Evolutionary conservation across 2,797 vertebrate species (phyloP).

Genomic region (Tragopan temminckii): DNA sequence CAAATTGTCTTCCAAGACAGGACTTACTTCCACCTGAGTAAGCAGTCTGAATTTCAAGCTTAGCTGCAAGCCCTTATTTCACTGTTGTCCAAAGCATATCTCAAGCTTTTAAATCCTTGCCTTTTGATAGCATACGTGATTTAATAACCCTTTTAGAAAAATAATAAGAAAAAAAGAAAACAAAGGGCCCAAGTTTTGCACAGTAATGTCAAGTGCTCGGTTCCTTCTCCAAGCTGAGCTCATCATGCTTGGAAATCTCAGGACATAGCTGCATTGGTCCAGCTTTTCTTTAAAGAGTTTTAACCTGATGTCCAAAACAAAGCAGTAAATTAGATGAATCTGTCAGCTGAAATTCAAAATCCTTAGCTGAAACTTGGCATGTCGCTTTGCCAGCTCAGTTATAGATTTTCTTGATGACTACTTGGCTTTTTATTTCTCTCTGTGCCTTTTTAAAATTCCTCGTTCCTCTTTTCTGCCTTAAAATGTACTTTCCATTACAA

Average conservation of each 20-base stretch:
- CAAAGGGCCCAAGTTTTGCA: not conserved
- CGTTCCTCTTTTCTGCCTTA: not conserved
- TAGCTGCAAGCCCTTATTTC: not conserved
- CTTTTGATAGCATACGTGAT: not conserved
- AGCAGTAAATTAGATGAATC: constrained; percentile 72
- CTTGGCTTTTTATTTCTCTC: constrained; percentile 13
- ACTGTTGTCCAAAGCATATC: not conserved
- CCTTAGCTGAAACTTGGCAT: constrained; percentile 62
- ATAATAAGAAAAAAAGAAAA: not conserved
- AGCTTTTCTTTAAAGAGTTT: constrained; percentile 51
- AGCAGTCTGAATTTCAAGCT: not conserved
- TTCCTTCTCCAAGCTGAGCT: constrained; percentile 47
- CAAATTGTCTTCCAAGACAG: not conserved
- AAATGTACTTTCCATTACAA: constrained; percentile 48
- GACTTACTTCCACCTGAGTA: not conserved
- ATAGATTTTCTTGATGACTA: constrained; percentile 13
- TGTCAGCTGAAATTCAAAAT: constrained; percentile 68
- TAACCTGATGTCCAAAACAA: constrained; percentile 75
- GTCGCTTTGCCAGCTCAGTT: constrained; percentile 56
- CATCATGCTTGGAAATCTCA: constrained; percentile 56
- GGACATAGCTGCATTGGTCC: not conserved
- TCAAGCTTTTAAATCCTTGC: constrained; percentile 17
- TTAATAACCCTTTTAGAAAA: constrained; percentile 41
- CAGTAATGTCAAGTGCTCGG: constrained; percentile 5
- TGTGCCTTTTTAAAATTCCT: not conserved